Conservation (phyloP, 2,797 vertebrate genomes). For the Limnodromus scolopaceus region DNA sequence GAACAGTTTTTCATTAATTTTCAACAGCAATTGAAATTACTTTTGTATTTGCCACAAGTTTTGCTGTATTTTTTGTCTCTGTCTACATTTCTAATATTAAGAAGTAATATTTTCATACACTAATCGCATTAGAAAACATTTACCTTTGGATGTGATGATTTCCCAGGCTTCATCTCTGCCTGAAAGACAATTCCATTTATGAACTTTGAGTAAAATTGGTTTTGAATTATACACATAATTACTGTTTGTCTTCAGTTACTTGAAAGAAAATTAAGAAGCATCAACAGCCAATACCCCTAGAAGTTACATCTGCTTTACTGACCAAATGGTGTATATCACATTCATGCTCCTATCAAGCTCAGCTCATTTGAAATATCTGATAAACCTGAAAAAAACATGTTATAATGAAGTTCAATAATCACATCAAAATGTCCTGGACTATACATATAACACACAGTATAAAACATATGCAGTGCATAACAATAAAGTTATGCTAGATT, state of each 20-base stretch:
- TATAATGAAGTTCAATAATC: neutral
- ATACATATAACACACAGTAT: neutral
- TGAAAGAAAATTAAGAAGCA: neutral
- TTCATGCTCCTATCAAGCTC: neutral
- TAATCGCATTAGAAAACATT: constrained; percentile 28
- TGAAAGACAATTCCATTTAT: constrained; percentile 62
- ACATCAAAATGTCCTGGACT: accelerated
- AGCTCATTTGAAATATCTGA: neutral
- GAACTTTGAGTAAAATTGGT: constrained; percentile 1
- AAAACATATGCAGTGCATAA: neutral
- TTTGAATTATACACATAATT: neutral
- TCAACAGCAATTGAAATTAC: neutral
- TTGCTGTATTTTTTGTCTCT: neutral
- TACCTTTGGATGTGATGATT: constrained; percentile 53
- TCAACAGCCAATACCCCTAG: neutral
- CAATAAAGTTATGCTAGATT: neutral
- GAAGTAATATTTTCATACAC: neutral
- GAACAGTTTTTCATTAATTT: neutral
- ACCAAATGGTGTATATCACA: neutral
- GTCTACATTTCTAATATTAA: neutral
- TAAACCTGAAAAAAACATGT: neutral
- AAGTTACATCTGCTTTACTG: neutral
- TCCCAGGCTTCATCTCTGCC: constrained; percentile 55
- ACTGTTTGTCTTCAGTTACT: neutral
- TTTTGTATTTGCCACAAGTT: neutral